These are phyloP conservation scores for Brachionus plicatilis DNA, from an alignment of 1,140 invertebrate species.

Conservation along the genomic window DNA sequence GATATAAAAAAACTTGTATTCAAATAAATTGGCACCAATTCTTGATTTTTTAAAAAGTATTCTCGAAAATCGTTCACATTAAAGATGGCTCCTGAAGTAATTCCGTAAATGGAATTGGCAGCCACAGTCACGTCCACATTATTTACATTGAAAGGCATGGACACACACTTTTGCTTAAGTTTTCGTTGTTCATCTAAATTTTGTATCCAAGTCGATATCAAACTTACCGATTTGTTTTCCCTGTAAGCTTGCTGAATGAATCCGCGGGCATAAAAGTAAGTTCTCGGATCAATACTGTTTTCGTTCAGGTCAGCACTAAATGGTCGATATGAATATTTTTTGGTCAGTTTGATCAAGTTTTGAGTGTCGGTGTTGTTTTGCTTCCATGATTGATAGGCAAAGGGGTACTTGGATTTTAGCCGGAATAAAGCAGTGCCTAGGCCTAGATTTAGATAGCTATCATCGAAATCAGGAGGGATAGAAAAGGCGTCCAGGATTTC, in stretches of 20 bases:
- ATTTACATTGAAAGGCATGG: slow-evolving; percentile 50
- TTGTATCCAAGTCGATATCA: slow-evolving; percentile 51
- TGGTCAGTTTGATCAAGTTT: slow-evolving; percentile 45
- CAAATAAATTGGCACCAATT: slow-evolving; percentile 45
- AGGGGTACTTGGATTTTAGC: slow-evolving; percentile 41
- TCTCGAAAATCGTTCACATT: slow-evolving; percentile 43
- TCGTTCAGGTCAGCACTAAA: slow-evolving; percentile 44
- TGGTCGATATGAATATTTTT: slow-evolving; percentile 48
- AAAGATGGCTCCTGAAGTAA: slow-evolving; percentile 45
- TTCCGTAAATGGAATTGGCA: slow-evolving; percentile 48
- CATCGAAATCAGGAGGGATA: slow-evolving; percentile 52
- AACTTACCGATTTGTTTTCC: slow-evolving; percentile 43
- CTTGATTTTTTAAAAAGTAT: slow-evolving; percentile 45
- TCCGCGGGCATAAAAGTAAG: slow-evolving; percentile 46
- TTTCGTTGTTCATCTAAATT: slow-evolving; percentile 45
- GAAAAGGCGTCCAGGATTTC: slow-evolving; percentile 44
- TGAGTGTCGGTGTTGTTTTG: slow-evolving; percentile 45
- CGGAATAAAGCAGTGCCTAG: slow-evolving; percentile 45
- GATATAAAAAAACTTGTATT: slow-evolving; percentile 48
- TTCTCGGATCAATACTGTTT: slow-evolving; percentile 49
- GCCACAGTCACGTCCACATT: slow-evolving; percentile 50
- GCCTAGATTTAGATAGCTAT: slow-evolving; percentile 51
- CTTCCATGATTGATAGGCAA: slow-evolving; percentile 43
- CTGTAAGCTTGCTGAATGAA: slow-evolving; percentile 44
- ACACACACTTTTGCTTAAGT: slow-evolving; percentile 43